Percentiles rank a stretch among this genome's conserved stretches.
These are phyloP conservation scores for Gambusia yucatana DNA, from an alignment of 2,797 vertebrate genomes.

Conservation along the genomic window DNA sequence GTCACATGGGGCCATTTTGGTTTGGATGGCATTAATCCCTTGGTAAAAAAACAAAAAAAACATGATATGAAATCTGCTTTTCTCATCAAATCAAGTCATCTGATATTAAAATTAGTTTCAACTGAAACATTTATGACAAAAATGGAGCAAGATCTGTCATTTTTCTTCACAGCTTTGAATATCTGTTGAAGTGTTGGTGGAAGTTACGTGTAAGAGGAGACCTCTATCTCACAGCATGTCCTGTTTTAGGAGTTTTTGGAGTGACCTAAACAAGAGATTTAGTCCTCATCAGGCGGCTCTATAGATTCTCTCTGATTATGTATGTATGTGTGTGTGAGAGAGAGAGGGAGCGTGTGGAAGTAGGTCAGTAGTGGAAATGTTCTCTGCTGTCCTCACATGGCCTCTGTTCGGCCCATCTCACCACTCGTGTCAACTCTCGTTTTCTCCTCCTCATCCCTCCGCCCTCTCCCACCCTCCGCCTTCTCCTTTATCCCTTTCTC, in stretches of 20 bases:
- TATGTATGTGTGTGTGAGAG: constrained; percentile 21
- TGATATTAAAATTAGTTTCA: background rate
- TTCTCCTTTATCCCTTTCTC: constrained; percentile 41
- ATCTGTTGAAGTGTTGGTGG: background rate
- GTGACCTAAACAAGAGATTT: constrained; percentile 31
- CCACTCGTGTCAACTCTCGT: constrained; percentile 61
- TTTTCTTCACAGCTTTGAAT: background rate
- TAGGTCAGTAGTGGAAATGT: constrained; percentile 76
- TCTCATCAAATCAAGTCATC: background rate
- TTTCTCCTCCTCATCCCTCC: constrained; percentile 51
- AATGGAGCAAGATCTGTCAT: background rate
- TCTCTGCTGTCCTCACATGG: constrained; percentile 54
- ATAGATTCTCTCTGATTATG: constrained; percentile 31
- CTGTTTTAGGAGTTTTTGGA: background rate
- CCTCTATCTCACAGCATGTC: constrained; percentile 4
- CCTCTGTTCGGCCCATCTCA: constrained; percentile 61
- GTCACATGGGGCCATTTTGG: background rate
- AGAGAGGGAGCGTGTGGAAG: constrained; percentile 28
- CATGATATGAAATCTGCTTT: background rate
- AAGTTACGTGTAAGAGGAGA: background rate
- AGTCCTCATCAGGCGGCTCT: constrained; percentile 10
- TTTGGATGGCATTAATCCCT: background rate
- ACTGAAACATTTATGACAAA: background rate
- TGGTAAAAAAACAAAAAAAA: background rate
- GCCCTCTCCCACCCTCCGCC: constrained; percentile 13